Base-by-base conservation (phyloP, 2,888 invertebrate genomes). In the Timema podura region DNA sequence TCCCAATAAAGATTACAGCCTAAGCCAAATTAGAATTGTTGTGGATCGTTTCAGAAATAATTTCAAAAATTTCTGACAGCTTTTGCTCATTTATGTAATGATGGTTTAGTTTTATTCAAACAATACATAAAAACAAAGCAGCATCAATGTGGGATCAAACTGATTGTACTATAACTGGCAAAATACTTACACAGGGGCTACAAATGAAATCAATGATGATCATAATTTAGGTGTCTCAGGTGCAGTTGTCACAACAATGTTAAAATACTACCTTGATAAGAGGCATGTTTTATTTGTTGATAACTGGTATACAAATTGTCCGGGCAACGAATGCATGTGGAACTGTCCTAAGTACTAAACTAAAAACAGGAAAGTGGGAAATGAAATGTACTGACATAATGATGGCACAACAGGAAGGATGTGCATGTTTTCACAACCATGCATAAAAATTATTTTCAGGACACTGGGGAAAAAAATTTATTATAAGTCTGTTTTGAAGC, bases 71-170 rank as follows among this genome's bases (percentile, higher is more conserved):
- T 30, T 30, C 30, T 30, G 3, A 30, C 30, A 30, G 2, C 3
- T 30, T 30, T 30, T 30, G 30, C 30, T 30, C 6, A 57, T 10
- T 44, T 2, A 61, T 44, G 61, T 8, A 8, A 3, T 61, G 61
- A 61, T 61, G 61, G 61, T 45, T 45, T 61, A 10, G 61, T 61
- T 30, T 61, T 61, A 30, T 61, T 61, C 61, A 61, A 61, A 45
- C 61, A 61, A n/a, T 61, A 61, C 13, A 61, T 61, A 61, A 61
- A 16, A 61, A 61, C 61, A 61, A 61, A 61, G 16, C 15, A 13
- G 2, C 61, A 61, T 16, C 13, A 45, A 44, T 61, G 6, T 61
- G 16, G 61, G 30, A 61, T 61, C 7, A 61, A n/a, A 61, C 45
- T 2, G 30, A 16, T 61, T 61, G 61, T 61, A 11, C 13, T 61